A percentile compares a stretch with the other conserved stretches of the same genome.
These are phyloP conservation scores for Trachelus troglodyta DNA, from an alignment of 2,888 invertebrate species.

Conservation along the genomic window DNA sequence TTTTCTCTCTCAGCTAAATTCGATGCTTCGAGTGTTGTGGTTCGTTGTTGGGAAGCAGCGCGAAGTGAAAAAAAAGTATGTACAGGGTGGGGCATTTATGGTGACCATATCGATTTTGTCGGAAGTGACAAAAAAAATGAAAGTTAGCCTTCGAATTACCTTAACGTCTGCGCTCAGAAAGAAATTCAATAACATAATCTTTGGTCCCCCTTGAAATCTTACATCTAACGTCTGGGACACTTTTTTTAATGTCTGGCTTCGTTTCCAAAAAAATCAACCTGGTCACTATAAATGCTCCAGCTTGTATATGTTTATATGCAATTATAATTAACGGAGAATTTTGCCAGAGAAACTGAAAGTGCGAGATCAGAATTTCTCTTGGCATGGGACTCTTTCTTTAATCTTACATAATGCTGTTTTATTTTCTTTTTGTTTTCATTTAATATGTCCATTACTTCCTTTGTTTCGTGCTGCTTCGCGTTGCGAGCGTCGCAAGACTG, in stretches of 20 bases:
- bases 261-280: too few relatives aligned
- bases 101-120: too few relatives aligned
- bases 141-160: too few relatives aligned
- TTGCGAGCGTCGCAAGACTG: slow-evolving; percentile 27
- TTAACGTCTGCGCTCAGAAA: too few relatives aligned
- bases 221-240: too few relatives aligned
- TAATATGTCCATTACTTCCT: background rate
- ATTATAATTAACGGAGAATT: background rate
- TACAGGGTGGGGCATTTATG: too few relatives aligned
- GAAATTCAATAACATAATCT: too few relatives aligned
- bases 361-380: background rate
- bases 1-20: background rate
- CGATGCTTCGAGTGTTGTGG: background rate
- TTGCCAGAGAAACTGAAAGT: background rate
- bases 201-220: too few relatives aligned
- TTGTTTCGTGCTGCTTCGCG: slow-evolving; percentile 26
- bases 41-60: background rate
- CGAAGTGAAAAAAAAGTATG: background rate
- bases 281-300: too few relatives aligned
- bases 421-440: background rate
- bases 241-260: too few relatives aligned
- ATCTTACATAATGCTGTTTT: background rate
- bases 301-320: background rate
- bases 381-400: background rate
- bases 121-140: too few relatives aligned